Conservation (phyloP, 1,140 invertebrate genomes). For the Drosophila sproati region DNA sequence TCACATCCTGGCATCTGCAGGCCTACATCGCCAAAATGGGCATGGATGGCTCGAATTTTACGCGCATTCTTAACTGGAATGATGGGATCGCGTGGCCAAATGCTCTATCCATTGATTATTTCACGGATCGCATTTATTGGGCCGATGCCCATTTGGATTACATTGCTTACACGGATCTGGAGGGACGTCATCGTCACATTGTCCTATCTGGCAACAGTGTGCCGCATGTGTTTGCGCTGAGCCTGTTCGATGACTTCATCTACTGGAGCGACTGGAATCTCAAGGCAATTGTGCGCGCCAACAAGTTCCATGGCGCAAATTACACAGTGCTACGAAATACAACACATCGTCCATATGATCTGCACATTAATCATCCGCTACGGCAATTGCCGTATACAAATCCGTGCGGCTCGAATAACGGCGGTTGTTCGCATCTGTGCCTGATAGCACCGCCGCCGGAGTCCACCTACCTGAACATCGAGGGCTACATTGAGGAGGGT, state of each 20-base stretch:
- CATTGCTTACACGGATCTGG: slow-evolving; percentile 96
- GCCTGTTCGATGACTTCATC: slow-evolving; percentile 96
- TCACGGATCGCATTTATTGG: slow-evolving; percentile 97
- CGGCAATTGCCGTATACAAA: slow-evolving; percentile 93
- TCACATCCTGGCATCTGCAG: slow-evolving; percentile 97
- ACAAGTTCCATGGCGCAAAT: slow-evolving; percentile 94
- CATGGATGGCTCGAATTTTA: slow-evolving; percentile 97
- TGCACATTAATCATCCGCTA: slow-evolving; percentile 95
- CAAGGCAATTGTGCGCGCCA: slow-evolving; percentile 93
- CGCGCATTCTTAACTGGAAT: slow-evolving; percentile 95
- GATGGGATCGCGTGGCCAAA: slow-evolving; percentile 99
- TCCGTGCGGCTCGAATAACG: slow-evolving; percentile 96
- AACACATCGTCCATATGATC: slow-evolving; percentile 97
- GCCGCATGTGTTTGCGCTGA: slow-evolving; percentile 97
- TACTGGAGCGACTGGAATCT: slow-evolving; percentile 99
- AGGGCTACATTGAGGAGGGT: slow-evolving; percentile 90
- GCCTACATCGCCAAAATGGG: slow-evolving; percentile 99
- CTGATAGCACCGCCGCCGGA: slow-evolving; percentile 93
- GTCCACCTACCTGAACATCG: slow-evolving; percentile 90
- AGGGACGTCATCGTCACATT: slow-evolving; percentile 93
- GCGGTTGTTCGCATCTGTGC: slow-evolving; percentile 98
- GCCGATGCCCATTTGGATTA: slow-evolving; percentile 99
- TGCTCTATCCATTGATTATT: slow-evolving; percentile 98
- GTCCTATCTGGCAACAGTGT: slow-evolving; percentile 92
- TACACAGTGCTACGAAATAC: slow-evolving; percentile 93